Percentiles rank a stretch among this genome's conserved stretches.
phyloP scores from a whole-genome alignment of 2,888 invertebrate species.

The Diaperis boleti region DNA sequence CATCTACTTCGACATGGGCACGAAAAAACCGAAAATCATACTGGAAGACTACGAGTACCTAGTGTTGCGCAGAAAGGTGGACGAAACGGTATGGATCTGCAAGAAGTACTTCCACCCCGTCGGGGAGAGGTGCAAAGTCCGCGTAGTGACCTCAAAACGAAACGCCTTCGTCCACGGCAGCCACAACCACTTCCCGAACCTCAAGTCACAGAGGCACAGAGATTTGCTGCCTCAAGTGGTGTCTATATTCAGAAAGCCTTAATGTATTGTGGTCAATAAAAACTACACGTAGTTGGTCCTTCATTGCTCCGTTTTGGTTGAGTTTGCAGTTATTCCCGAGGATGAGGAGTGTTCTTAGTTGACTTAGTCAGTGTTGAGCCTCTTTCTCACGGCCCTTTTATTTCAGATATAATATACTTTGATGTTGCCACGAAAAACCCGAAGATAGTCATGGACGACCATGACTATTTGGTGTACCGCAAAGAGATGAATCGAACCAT shows the following conservation, averaged over 20 bases:
- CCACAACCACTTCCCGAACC: slow-evolving; percentile 50
- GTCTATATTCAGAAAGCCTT: slow-evolving; percentile 19
- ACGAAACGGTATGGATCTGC: slow-evolving; percentile 53
- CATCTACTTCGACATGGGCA: slow-evolving; percentile 53
- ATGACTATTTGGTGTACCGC: slow-evolving; percentile 53
- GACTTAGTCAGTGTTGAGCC: neutral
- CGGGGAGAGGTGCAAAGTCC: slow-evolving; percentile 48
- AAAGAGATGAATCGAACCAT: slow-evolving; percentile 54
- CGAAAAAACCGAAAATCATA: slow-evolving; percentile 55
- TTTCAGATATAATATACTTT: slow-evolving; percentile 56
- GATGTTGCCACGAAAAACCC: slow-evolving; percentile 57
- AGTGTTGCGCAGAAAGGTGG: slow-evolving; percentile 45
- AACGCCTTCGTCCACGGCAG: slow-evolving; percentile 40
- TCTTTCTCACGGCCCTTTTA: slow-evolving; percentile 3
- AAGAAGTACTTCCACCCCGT: slow-evolving; percentile 50
- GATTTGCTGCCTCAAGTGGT: slow-evolving; percentile 47
- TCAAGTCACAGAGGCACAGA: slow-evolving; percentile 6
- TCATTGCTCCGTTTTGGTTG: neutral
- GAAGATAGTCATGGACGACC: slow-evolving; percentile 55
- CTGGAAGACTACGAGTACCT: slow-evolving; percentile 51
- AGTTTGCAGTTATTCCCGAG: slow-evolving; percentile 4
- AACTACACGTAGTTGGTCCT: neutral
- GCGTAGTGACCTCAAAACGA: slow-evolving; percentile 47
- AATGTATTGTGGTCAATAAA: neutral
- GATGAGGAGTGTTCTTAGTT: slow-evolving; percentile 1